Evolutionary conservation across 2,113 vertebrate genomes (phyloP).

Genomic region (Corydoras maculifer): DNA sequence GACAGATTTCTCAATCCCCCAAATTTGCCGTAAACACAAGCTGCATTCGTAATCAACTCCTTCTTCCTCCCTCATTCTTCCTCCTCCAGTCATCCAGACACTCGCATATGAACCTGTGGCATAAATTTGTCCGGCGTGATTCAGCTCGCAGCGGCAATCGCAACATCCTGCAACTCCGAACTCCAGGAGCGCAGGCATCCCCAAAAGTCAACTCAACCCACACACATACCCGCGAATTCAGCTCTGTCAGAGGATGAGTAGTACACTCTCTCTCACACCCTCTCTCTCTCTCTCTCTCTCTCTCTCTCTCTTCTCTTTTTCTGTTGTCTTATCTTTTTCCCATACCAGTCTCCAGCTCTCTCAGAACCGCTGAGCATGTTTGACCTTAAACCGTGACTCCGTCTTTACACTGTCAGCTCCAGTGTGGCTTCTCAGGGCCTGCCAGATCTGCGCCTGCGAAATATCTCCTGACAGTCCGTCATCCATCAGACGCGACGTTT

Average conservation of each 20-base stretch:
- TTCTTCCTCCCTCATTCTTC: conserved; percentile 10
- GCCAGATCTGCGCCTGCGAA: conserved; percentile 52
- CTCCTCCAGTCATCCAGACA: conserved; percentile 23
- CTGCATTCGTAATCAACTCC: background rate
- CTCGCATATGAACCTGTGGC: conserved; percentile 15
- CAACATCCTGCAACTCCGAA: conserved; percentile 22
- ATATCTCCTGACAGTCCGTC: conserved; percentile 61
- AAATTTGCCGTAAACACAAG: too few species aligned
- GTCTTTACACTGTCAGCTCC: conserved; percentile 58
- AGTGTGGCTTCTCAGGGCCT: conserved; percentile 53
- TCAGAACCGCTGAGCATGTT: conserved; percentile 48
- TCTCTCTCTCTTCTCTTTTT: conserved; percentile 15
- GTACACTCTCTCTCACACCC: conserved; percentile 28
- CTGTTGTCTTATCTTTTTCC: conserved; percentile 32
- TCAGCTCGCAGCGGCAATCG: conserved; percentile 28
- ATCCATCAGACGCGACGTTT: conserved; percentile 56
- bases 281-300: conserved; percentile 30
- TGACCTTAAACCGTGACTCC: conserved; percentile 62
- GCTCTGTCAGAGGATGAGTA: conserved; percentile 38
- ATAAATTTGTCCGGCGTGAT: conserved; percentile 24
- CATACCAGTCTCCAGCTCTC: background rate
- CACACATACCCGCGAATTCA: conserved; percentile 16
- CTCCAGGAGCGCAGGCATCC: conserved; percentile 22
- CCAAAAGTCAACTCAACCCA: conserved; percentile 30
- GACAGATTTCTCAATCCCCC: too few species aligned